Evolutionary conservation across 2,797 vertebrate species (phyloP).

Genomic region (Austrolebias charrua): DNA sequence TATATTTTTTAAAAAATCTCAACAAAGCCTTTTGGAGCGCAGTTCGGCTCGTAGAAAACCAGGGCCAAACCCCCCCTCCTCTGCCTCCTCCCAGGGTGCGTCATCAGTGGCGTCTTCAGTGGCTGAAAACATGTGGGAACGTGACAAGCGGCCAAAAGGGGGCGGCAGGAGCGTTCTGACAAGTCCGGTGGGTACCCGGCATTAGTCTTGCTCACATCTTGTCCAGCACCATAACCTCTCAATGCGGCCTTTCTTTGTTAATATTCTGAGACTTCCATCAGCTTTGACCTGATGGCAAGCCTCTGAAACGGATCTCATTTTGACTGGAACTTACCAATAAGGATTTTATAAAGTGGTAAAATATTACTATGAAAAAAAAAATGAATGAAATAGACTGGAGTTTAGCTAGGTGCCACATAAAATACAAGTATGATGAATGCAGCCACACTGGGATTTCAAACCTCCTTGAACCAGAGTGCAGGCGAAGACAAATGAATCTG

Average conservation of each 20-base stretch:
- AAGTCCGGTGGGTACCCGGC: too few relatives aligned
- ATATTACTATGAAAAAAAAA: conserved; percentile 3
- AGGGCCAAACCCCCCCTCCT: too few relatives aligned
- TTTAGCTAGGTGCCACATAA: conserved; percentile 7
- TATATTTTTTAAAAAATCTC: too few relatives aligned
- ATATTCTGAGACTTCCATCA: conserved; percentile 56
- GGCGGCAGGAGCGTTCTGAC: too few relatives aligned
- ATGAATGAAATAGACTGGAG: conserved; percentile 29
- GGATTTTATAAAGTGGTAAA: conserved; percentile 48
- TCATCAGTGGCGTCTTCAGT: too few relatives aligned
- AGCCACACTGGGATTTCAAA: conserved; percentile 9
- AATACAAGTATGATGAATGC: conserved; percentile 10
- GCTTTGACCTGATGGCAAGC: conserved; percentile 47
- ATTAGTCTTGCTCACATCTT: conserved; percentile 37
- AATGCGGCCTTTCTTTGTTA: conserved; percentile 38
- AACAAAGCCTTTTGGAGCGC: too few relatives aligned
- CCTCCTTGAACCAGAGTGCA: conserved; percentile 4
- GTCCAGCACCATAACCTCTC: conserved; percentile 21
- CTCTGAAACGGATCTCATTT: conserved; percentile 64
- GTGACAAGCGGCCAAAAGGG: too few relatives aligned
- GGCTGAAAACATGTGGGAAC: too few relatives aligned
- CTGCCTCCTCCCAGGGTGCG: too few relatives aligned
- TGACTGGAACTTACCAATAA: conserved; percentile 56
- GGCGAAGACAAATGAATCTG: conserved; percentile 5
- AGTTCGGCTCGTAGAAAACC: too few relatives aligned